Base-by-base conservation (phyloP, 2,888 invertebrate genomes). In the Microctonus aethiopoides region DNA sequence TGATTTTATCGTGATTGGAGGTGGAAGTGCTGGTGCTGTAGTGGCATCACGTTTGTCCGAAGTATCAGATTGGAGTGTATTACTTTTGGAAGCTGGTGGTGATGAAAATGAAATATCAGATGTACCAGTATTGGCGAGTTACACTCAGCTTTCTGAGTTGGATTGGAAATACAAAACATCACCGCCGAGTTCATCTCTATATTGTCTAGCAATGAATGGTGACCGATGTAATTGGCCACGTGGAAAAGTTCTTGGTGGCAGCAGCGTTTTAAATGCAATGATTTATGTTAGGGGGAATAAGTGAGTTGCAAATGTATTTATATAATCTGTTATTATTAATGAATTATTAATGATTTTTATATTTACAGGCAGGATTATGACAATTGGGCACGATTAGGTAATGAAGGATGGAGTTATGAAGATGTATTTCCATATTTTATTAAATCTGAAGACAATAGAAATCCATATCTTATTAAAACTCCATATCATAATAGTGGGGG, bases 101-200 rank as follows among this genome's bases (percentile, higher is more conserved):
- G 94, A 96, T 87, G 96, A 96, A 87, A 94, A 93, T 74, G 95
- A 95, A 87, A 92, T 96, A 72, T 94, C 95, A 4, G 96, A 96
- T 87, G 92, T 96, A 67, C 96, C 96, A 1, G 92, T 95, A 0
- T 86, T 96, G 72, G 94, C 94, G 24, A 94, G 93, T 13, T 96
- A 95, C 85, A 90, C 92, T 26, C 96, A 96, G 83, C 90, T 95
- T 71, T 93, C 95, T 24, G 93, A 95, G 36, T 90, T 96, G 85
- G 96, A 97, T 87, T 97, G 97, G 97, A 93, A 96, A 87, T 97
- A 93, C 87, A 94, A 95, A 87, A 96, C 96, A 2, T 87, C 89
- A 51, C 92, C 94, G 4, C 94, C 95, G 0, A 92, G 93, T 0
- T 88, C 90, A 39, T 91, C 93, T 59, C 91, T 92, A n/a, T 95